A percentile compares a stretch with the other conserved stretches of the same genome.
Conservation (phyloP, 2,113 vertebrate genomes). For the Syngnathus scovelli region DNA sequence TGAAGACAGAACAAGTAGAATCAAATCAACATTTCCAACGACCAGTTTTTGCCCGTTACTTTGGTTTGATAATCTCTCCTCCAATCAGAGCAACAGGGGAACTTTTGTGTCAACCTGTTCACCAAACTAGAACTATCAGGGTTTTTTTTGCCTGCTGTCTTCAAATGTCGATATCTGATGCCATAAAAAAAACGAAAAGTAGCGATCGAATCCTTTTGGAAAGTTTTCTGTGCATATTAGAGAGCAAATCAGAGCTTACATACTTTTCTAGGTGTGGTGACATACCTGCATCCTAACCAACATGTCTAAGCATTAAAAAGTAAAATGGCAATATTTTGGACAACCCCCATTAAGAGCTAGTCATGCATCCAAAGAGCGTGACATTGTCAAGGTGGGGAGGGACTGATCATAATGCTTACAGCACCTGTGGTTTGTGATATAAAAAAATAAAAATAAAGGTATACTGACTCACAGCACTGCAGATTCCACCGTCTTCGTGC, state of each 20-base stretch:
- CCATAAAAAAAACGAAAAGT: background rate
- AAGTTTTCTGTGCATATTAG: no score
- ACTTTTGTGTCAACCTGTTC: slow-evolving; percentile 31
- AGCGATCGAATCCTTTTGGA: no score
- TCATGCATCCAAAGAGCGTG: slow-evolving; percentile 58
- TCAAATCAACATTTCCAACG: background rate
- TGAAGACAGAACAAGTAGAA: background rate
- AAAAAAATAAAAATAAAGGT: slow-evolving; percentile 22
- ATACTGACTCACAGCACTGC: slow-evolving; percentile 44
- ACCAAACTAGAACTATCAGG: slow-evolving; percentile 28
- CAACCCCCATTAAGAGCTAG: slow-evolving; percentile 61
- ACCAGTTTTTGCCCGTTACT: background rate
- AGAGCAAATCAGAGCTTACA: slow-evolving; percentile 22
- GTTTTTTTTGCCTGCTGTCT: background rate
- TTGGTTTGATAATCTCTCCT: background rate
- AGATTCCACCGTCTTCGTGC: slow-evolving; percentile 43
- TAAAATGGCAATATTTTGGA: slow-evolving; percentile 56
- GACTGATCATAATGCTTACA: slow-evolving; percentile 43
- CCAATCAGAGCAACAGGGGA: background rate
- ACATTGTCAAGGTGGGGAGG: slow-evolving; percentile 47
- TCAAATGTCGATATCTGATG: slow-evolving; percentile 3
- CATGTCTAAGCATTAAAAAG: slow-evolving; percentile 47
- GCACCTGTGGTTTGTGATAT: slow-evolving; percentile 36
- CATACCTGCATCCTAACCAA: slow-evolving; percentile 58
- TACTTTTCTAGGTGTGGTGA: slow-evolving; percentile 30